A percentile compares a stretch with the other conserved stretches of the same genome.
phyloP scores from a whole-genome alignment of 1,140 invertebrate species.

The Tigriopus japonicus region DNA sequence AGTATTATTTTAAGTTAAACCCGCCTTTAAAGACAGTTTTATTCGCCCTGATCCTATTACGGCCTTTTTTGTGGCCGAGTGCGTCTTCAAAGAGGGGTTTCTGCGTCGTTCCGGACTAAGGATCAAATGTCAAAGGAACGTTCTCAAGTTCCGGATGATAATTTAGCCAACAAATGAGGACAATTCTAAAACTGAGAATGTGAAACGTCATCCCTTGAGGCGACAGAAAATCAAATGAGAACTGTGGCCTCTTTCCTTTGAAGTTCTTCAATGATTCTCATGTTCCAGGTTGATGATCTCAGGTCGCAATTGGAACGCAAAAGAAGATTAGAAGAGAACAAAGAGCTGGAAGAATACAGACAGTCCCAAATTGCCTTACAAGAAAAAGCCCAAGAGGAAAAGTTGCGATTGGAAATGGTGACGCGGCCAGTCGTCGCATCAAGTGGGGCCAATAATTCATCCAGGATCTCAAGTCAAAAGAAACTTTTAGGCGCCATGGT shows the following conservation, averaged over 20 bases:
- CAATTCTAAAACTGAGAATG: background rate
- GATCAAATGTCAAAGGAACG: background rate
- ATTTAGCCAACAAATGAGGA: background rate
- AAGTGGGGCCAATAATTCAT: background rate
- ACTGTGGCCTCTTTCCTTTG: background rate
- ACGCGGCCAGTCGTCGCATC: too few species aligned
- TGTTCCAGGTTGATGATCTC: background rate
- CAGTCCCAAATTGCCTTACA: too few species aligned
- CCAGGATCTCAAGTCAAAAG: background rate
- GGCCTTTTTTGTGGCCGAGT: too few species aligned
- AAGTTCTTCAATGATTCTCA: background rate
- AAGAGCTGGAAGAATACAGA: background rate
- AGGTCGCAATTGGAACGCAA: background rate
- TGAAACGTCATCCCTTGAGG: background rate
- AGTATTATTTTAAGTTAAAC: too few species aligned
- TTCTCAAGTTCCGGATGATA: too few species aligned
- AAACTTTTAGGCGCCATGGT: background rate
- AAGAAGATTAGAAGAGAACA: background rate
- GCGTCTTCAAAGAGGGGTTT: too few species aligned
- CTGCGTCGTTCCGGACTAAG: too few species aligned
- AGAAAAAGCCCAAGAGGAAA: too few species aligned
- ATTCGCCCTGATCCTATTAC: too few species aligned
- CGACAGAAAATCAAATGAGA: background rate
- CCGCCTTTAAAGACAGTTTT: too few species aligned
- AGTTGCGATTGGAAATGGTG: too few species aligned